Evolutionary conservation across 1,140 invertebrate genomes (phyloP).

Genomic region (Macrostomum lignano): DNA sequence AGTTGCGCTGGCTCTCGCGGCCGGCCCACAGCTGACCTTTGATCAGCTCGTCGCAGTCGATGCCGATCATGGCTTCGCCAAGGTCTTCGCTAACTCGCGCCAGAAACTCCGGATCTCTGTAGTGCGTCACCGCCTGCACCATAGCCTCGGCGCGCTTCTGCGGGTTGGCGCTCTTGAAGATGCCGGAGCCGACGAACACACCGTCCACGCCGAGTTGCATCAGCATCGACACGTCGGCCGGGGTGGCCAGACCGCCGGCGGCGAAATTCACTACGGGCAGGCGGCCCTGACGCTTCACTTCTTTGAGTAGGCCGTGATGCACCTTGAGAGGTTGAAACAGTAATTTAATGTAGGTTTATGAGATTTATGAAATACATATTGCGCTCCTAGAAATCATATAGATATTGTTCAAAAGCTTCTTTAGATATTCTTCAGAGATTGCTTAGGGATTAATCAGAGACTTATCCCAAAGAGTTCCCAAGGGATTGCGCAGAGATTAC

Average conservation of each 20-base stretch:
- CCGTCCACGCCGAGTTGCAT: constrained; percentile 20
- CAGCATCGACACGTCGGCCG: constrained; percentile 17
- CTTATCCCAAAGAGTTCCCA: no score
- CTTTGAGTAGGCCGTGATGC: constrained; percentile 14
- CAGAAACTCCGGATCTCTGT: constrained; percentile 13
- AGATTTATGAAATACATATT: no score
- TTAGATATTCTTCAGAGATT: no score
- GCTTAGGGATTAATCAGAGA: no score
- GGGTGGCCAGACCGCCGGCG: constrained; percentile 19
- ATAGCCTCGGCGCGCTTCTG: constrained; percentile 13
- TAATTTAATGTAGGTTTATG: no score
- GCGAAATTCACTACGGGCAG: constrained; percentile 21
- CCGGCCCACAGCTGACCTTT: no score
- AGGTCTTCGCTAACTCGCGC: constrained; percentile 14
- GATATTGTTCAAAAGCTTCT: no score
- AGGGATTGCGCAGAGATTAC: constrained; percentile 1
- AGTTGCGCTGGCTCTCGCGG: no score
- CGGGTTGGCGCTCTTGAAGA: constrained; percentile 17
- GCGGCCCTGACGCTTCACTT: constrained; percentile 14
- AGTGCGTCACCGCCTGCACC: constrained; percentile 19
- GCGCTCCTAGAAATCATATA: no score
- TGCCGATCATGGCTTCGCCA: constrained; percentile 14
- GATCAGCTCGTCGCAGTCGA: no score
- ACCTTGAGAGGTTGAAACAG: no score
- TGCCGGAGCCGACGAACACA: constrained; percentile 18